These are phyloP conservation scores for Hepsetus odoe DNA, from an alignment of 2,113 vertebrate genomes.

Conservation along the genomic window DNA sequence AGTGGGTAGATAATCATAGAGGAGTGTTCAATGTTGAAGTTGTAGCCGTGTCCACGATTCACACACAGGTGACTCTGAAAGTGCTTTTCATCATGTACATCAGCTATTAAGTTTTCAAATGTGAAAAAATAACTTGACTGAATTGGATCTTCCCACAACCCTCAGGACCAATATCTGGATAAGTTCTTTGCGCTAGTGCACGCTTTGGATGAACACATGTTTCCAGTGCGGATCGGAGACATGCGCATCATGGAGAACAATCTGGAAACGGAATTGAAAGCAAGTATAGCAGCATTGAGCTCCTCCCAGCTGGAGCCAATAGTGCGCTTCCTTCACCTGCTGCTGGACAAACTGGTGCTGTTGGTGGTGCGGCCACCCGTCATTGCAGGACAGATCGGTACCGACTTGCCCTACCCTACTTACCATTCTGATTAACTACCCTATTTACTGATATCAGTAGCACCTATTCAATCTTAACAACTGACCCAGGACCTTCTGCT, in stretches of 20 bases:
- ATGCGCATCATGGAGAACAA: constrained; percentile 99
- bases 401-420: background rate
- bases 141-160: constrained; percentile 22
- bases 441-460: background rate
- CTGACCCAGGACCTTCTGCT: no score
- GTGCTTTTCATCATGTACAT: background rate
- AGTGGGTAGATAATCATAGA: constrained; percentile 99
- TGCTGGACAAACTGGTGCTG: constrained; percentile 96
- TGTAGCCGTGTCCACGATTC: constrained; percentile 88
- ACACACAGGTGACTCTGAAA: constrained; percentile 85
- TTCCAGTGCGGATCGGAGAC: constrained; percentile 95
- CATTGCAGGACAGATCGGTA: constrained; percentile 98
- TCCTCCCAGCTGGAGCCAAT: constrained; percentile 95
- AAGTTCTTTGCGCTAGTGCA: constrained; percentile 98
- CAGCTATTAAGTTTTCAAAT: background rate
- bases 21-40: constrained; percentile 98
- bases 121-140: constrained; percentile 45
- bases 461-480: no score
- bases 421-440: background rate
- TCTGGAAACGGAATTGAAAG: constrained; percentile 93
- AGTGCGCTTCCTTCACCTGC: constrained; percentile 95
- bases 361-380: constrained; percentile 94
- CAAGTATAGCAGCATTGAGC: constrained; percentile 91
- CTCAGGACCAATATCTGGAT: constrained; percentile 94
- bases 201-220: constrained; percentile 97